phyloP scores from a whole-genome alignment of 2,113 vertebrate genomes.

The Silurus asotus region DNA sequence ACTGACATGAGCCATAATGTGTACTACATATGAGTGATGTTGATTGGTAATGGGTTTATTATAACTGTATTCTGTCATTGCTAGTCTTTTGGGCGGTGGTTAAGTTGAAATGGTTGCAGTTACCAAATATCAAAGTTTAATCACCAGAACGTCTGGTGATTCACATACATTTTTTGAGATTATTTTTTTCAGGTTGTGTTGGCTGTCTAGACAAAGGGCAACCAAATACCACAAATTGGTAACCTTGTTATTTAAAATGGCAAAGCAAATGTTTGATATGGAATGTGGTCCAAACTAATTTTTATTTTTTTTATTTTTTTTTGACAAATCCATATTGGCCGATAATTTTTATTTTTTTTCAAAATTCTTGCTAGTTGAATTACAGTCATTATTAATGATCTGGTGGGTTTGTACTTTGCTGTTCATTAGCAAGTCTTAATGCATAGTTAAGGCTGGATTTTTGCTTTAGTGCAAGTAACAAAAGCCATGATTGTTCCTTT shows the following conservation, averaged over 20 bases:
- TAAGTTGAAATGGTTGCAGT: background rate
- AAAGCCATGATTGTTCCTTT: background rate
- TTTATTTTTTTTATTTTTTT: background rate
- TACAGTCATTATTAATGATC: background rate
- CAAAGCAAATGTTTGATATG: background rate
- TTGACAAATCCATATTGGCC: too few relatives aligned
- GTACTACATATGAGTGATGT: background rate
- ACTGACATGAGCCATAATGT: slow-evolving; percentile 1
- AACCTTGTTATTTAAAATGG: background rate
- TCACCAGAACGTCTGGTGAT: background rate
- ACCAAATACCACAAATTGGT: background rate
- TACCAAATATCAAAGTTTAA: background rate
- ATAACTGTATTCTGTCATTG: background rate
- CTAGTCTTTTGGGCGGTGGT: background rate
- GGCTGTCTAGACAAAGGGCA: background rate
- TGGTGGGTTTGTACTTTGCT: background rate
- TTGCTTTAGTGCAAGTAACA: background rate
- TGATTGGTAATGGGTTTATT: background rate
- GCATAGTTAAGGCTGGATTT: background rate
- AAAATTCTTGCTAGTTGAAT: background rate
- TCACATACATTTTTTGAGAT: background rate
- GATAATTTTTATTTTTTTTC: too few relatives aligned
- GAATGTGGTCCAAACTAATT: background rate
- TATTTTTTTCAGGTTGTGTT: background rate
- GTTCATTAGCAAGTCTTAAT: background rate